phyloP scores from a whole-genome alignment of 2,888 invertebrate genomes.

The Kryphioiulus occultus region DNA sequence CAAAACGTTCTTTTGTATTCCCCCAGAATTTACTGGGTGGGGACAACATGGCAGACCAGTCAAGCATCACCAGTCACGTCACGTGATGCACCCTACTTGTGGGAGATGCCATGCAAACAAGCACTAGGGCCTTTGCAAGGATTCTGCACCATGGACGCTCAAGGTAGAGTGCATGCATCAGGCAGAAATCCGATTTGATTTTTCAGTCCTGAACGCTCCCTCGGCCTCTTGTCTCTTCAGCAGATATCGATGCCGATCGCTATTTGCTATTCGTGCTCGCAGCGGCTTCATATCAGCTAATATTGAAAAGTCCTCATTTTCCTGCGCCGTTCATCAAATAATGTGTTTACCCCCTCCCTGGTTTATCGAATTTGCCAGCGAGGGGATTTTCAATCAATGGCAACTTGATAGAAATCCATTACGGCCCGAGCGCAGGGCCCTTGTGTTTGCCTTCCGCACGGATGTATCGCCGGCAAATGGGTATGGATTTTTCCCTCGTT shows the following conservation, averaged over 20 bases:
- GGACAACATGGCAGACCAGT: no score
- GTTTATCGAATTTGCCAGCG: slow-evolving; percentile 14
- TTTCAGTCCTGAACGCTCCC: background rate
- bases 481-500: background rate
- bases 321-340: slow-evolving; percentile 23
- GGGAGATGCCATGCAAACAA: background rate
- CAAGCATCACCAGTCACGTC: no score
- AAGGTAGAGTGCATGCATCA: background rate
- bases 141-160: background rate
- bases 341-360: slow-evolving; percentile 16
- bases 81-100: background rate
- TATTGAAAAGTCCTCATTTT: slow-evolving; percentile 17
- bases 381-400: slow-evolving; percentile 23
- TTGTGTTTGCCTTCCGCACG: background rate
- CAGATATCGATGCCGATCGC: slow-evolving; percentile 8
- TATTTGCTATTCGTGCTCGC: background rate
- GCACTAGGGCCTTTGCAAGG: background rate
- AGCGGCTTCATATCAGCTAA: slow-evolving; percentile 9
- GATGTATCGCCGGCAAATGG: background rate
- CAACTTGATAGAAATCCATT: slow-evolving; percentile 23
- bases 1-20: no score
- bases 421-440: background rate
- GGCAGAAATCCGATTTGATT: background rate
- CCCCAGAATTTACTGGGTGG: no score
- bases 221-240: background rate